A percentile compares a stretch with the other conserved stretches of the same genome.
Evolutionary conservation across 2,888 invertebrate genomes (phyloP).

Genomic region (Tupiocoris notatus): DNA sequence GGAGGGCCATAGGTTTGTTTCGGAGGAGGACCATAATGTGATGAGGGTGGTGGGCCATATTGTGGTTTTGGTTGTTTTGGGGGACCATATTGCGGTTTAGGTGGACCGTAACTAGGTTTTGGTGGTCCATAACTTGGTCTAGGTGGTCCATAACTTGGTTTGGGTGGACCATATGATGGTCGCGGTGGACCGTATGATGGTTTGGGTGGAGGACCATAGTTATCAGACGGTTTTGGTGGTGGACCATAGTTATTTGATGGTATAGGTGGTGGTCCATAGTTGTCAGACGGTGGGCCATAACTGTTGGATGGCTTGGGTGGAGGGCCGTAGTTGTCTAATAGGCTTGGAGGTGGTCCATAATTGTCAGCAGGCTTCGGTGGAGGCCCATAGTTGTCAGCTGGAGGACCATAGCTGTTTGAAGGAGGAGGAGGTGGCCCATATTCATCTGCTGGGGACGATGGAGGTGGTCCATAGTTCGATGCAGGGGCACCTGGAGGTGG

Average conservation of each 20-base stretch:
- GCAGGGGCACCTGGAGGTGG: slow-evolving; percentile 52
- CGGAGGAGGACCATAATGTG: slow-evolving; percentile 58
- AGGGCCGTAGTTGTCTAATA: not conserved
- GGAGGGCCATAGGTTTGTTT: slow-evolving; percentile 56
- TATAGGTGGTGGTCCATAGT: slow-evolving; percentile 50
- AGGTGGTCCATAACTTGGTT: slow-evolving; percentile 57
- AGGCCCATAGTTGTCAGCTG: slow-evolving; percentile 53
- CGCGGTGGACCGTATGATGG: slow-evolving; percentile 50
- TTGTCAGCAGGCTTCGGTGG: slow-evolving; percentile 50
- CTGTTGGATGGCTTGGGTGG: slow-evolving; percentile 22
- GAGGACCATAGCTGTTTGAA: slow-evolving; percentile 50
- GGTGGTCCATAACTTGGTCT: slow-evolving; percentile 59
- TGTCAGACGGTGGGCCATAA: slow-evolving; percentile 51
- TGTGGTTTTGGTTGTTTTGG: slow-evolving; percentile 51
- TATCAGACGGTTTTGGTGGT: slow-evolving; percentile 48
- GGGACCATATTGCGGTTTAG: slow-evolving; percentile 51
- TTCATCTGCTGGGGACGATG: slow-evolving; percentile 48
- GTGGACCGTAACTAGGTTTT: slow-evolving; percentile 48
- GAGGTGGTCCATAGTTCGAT: slow-evolving; percentile 51
- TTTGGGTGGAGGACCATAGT: slow-evolving; percentile 50
- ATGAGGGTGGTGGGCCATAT: slow-evolving; percentile 56
- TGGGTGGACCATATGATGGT: slow-evolving; percentile 50
- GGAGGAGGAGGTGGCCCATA: slow-evolving; percentile 54
- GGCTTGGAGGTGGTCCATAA: slow-evolving; percentile 51
- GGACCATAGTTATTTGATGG: slow-evolving; percentile 49